These are phyloP conservation scores for Latheticus oryzae DNA, from an alignment of 2,888 invertebrate species.

Conservation along the genomic window DNA sequence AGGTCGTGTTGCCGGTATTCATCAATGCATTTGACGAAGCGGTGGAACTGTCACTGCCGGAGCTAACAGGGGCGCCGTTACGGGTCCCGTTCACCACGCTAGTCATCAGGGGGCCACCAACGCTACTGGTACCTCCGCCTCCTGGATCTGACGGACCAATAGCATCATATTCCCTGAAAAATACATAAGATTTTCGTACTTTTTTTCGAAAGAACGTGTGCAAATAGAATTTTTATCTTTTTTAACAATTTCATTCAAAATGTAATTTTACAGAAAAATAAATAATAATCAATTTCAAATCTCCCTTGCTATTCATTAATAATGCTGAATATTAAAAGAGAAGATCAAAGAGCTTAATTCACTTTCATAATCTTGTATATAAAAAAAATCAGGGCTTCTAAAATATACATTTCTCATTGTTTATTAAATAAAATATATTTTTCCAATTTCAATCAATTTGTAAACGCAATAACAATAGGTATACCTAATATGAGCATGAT, in stretches of 20 bases:
- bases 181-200: no score
- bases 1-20: slow-evolving; percentile 44
- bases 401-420: no score
- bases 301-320: neutral
- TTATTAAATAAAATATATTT: no score
- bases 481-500: no score
- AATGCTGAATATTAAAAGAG: no score
- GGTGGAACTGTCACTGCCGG: slow-evolving; percentile 58
- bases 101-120: slow-evolving; percentile 81
- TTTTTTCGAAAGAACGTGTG: neutral
- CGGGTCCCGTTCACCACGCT: slow-evolving; percentile 76
- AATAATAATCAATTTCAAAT: neutral
- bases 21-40: slow-evolving; percentile 35
- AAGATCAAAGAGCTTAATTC: no score
- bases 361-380: no score
- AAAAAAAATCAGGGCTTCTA: no score
- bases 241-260: neutral
- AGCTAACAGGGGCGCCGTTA: slow-evolving; percentile 57
- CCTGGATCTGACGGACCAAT: slow-evolving; percentile 61
- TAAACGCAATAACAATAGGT: no score
- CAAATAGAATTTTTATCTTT: neutral
- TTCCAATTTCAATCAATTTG: no score
- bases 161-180: slow-evolving; percentile 60
- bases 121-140: slow-evolving; percentile 53
- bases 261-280: neutral